Conservation (phyloP, 2,797 vertebrate species). For the Hypotaenidia philippensis region DNA sequence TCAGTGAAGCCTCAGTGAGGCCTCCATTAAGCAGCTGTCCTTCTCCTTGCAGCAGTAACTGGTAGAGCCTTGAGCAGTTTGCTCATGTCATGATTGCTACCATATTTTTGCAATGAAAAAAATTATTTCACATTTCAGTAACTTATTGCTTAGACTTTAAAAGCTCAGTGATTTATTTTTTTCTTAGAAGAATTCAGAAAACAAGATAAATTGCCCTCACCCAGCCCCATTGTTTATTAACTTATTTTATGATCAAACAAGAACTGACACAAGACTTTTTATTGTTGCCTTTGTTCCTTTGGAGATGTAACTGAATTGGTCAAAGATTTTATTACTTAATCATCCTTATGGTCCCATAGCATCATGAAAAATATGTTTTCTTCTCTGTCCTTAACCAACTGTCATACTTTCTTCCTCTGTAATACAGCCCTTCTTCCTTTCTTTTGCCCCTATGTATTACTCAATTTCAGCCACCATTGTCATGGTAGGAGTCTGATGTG, state of each 20-base stretch:
- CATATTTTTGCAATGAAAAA: neutral
- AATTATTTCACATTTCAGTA: conserved; percentile 35
- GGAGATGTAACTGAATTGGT: neutral
- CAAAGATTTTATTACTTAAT: neutral
- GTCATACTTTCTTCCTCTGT: neutral
- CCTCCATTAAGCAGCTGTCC: neutral
- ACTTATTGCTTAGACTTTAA: neutral
- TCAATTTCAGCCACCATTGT: neutral
- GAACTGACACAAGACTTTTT: neutral
- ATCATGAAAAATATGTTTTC: neutral
- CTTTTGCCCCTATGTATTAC: neutral
- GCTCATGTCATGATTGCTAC: neutral
- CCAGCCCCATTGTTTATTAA: neutral
- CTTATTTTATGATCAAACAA: neutral
- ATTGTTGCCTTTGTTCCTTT: neutral
- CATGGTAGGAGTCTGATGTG: too few relatives aligned
- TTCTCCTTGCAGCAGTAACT: neutral
- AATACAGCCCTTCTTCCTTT: neutral
- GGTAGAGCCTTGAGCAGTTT: neutral
- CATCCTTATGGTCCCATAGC: neutral
- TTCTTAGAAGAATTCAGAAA: neutral
- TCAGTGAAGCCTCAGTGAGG: neutral
- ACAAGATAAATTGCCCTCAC: neutral
- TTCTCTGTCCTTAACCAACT: neutral
- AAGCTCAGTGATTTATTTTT: neutral